A percentile compares a stretch with the other conserved stretches of the same genome.
These are phyloP conservation scores for Mizuhopecten yessoensis DNA, from an alignment of 1,140 invertebrate genomes.

Conservation along the genomic window DNA sequence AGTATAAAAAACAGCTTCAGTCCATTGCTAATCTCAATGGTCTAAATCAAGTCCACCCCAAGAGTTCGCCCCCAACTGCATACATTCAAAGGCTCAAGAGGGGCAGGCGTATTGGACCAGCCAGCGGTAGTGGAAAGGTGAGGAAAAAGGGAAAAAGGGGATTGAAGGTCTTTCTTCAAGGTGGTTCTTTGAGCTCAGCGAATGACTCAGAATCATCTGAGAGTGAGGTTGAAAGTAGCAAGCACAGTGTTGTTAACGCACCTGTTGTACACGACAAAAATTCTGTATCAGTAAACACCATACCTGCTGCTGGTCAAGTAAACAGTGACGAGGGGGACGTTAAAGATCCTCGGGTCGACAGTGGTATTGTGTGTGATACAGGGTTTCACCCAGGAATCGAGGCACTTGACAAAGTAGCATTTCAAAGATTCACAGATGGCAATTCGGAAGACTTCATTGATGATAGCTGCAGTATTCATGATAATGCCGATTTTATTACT, in stretches of 20 bases:
- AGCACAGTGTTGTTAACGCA: neutral
- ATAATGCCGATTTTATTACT: conserved; percentile 17
- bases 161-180: neutral
- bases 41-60: conserved; percentile 69
- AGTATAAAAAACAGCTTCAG: conserved; percentile 77
- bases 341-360: conserved; percentile 50
- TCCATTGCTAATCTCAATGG: conserved; percentile 80
- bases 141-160: conserved; percentile 61
- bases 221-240: conserved; percentile 59
- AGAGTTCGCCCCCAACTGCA: conserved; percentile 64
- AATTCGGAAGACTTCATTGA: neutral
- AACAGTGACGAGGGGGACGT: neutral
- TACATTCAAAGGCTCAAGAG: conserved; percentile 70
- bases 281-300: too few relatives aligned
- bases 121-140: conserved; percentile 69
- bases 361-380: conserved; percentile 48
- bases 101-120: conserved; percentile 64
- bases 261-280: neutral
- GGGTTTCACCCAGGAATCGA: conserved; percentile 5
- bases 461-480: conserved; percentile 33
- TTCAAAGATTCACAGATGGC: neutral
- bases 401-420: neutral
- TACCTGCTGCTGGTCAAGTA: neutral
- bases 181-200: neutral
- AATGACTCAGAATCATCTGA: conserved; percentile 49